These are phyloP conservation scores for Trachemys scripta DNA, from an alignment of 2,113 vertebrate species.

Conservation along the genomic window DNA sequence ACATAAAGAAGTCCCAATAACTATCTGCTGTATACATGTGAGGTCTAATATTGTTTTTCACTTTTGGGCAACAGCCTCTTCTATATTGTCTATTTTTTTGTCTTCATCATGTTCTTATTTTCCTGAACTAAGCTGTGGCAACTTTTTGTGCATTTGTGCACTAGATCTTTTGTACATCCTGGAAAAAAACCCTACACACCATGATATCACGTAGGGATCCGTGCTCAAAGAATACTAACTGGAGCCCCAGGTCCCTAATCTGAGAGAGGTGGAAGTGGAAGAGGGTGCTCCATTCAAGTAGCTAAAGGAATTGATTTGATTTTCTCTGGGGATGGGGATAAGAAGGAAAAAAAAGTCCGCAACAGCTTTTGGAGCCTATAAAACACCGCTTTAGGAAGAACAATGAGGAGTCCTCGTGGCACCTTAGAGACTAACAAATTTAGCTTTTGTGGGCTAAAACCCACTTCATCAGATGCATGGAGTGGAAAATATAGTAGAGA, in stretches of 20 bases:
- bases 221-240: not conserved
- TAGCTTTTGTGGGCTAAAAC: too few species aligned
- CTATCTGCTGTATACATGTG: not conserved
- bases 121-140: not conserved
- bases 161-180: not conserved
- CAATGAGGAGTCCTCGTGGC: too few species aligned
- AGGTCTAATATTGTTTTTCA: not conserved
- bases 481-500: too few species aligned
- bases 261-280: not conserved
- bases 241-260: not conserved
- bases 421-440: too few species aligned
- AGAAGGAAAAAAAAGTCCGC: rapidly evolving
- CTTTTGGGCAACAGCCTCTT: not conserved
- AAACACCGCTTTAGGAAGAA: not conserved
- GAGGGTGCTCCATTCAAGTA: not conserved
- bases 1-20: not conserved
- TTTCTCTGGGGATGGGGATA: not conserved
- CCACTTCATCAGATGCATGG: too few species aligned
- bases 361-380: not conserved
- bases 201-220: not conserved
- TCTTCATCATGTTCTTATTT: not conserved
- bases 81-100: not conserved
- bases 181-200: not conserved
- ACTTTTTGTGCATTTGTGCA: not conserved
- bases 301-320: not conserved